Evolutionary conservation across 2,797 vertebrate genomes (phyloP), one percentile per base, ranked within the genome.

Genomic region (Enoplosus armatus): DNA sequence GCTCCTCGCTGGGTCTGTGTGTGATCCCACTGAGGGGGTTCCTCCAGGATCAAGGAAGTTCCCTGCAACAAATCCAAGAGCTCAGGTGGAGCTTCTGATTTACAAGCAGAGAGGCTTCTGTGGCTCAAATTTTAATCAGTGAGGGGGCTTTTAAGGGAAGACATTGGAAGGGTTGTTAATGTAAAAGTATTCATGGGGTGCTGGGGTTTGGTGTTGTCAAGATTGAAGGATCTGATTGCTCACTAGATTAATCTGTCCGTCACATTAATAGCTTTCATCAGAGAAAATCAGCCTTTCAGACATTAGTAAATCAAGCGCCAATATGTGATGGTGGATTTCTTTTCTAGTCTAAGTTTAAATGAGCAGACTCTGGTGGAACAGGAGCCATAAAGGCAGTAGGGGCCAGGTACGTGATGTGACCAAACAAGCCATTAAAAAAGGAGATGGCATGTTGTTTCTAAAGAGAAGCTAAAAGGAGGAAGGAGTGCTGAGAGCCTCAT

Each of bases 381-480:
- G n/a, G n/a, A n/a, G n/a, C n/a, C 41, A 54, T 68, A 18, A 47
- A 60, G 27, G 48, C 47, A 18, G 47, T 65, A 67, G 66, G 12
- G 37, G 33, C 18, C 58, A 16, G 24, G 27, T 61, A 37, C 0
- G 0, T 31, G 58, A 70, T 18, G 31, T 45, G 62, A 67, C 65
- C 61, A 61, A 43, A 65, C 72, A 75, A 35, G 3, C 5, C 37
- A 62, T 16, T 35, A 4, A 68, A 70, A n/a, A 66, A 27, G 18
- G 1, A 33, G 15, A 69, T 12, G 45, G 48, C 16, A 5, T 70
- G 53, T 64, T 53, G 33, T 79, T 62, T 79, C 66, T 61, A 65
- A 79, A 77, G 77, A 80, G 63, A 66, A 84, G 75, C 33, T 59
- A 12, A 53, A 87, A 80, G 10, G 48, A 71, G 85, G 75, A 84